phyloP scores from a whole-genome alignment of 2,888 invertebrate species.

The Tupiocoris notatus region DNA sequence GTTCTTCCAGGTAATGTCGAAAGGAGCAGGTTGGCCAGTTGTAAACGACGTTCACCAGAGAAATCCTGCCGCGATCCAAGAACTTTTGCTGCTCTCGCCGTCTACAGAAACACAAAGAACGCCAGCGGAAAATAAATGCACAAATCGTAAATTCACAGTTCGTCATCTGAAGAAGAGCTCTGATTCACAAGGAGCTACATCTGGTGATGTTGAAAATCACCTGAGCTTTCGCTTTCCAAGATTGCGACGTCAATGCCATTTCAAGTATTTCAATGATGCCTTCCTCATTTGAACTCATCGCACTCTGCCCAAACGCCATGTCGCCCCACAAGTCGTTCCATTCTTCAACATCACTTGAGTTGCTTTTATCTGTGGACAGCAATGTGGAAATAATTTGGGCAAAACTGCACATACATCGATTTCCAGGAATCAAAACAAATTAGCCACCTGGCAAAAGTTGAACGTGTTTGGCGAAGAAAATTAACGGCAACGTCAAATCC shows the following conservation, averaged over 20 bases:
- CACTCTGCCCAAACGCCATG: conserved; percentile 75
- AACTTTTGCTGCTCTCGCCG: conserved; percentile 77
- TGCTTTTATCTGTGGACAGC: conserved; percentile 40
- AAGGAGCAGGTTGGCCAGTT: conserved; percentile 66
- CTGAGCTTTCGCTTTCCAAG: conserved; percentile 85
- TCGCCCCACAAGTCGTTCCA: conserved; percentile 91
- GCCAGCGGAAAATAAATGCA: too few relatives aligned
- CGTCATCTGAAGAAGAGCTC: neutral
- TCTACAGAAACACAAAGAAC: too few relatives aligned
- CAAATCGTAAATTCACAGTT: too few relatives aligned
- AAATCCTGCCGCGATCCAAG: conserved; percentile 59
- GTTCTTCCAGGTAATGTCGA: conserved; percentile 77
- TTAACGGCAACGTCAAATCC: conserved; percentile 71
- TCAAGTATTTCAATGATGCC: conserved; percentile 71
- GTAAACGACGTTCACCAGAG: conserved; percentile 48
- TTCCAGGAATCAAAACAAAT: too few relatives aligned
- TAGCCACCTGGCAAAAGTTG: conserved; percentile 55
- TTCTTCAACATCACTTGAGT: conserved; percentile 56
- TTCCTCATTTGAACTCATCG: conserved; percentile 72
- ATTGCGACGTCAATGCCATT: conserved; percentile 72
- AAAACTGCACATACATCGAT: too few relatives aligned
- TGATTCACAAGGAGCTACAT: too few relatives aligned
- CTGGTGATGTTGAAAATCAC: too few relatives aligned
- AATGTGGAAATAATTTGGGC: neutral
- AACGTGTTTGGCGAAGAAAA: conserved; percentile 80